phyloP scores from a whole-genome alignment of 2,888 invertebrate genomes.

The Ischnura elegans region DNA sequence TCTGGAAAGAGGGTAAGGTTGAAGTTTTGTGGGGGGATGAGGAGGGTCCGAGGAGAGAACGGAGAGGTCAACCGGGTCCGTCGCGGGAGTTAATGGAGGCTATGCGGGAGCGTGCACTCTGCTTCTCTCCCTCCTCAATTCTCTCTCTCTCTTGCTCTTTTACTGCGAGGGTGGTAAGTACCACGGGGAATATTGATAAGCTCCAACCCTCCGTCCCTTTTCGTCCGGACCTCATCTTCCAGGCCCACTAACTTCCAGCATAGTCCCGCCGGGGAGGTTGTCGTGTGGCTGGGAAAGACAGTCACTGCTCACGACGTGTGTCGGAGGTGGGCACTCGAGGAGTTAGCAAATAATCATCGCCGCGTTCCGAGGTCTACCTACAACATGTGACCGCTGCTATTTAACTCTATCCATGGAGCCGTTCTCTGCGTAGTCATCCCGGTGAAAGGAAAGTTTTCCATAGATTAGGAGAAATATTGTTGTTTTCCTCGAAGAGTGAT shows the following conservation, averaged over 20 bases:
- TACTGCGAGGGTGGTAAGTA: conserved; percentile 45
- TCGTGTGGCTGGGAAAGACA: background rate
- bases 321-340: background rate
- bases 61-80: conserved; percentile 23
- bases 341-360: no score
- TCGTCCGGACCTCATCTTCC: background rate
- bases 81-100: conserved; percentile 21
- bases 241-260: background rate
- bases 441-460: no score
- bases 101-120: background rate
- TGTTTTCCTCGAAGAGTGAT: no score
- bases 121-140: background rate
- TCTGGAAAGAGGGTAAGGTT: background rate
- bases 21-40: background rate
- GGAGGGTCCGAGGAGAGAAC: background rate
- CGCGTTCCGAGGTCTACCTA: no score
- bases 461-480: no score
- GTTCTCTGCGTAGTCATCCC: no score
- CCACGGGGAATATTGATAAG: conserved; percentile 63
- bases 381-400: no score
- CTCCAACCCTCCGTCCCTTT: background rate
- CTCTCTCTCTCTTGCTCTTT: background rate
- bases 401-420: no score
- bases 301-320: background rate
- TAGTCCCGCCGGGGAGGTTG: background rate